These are phyloP conservation scores for Blastomussa wellsi DNA, from an alignment of 92 coral and sea anemone species.

Conservation along the genomic window DNA sequence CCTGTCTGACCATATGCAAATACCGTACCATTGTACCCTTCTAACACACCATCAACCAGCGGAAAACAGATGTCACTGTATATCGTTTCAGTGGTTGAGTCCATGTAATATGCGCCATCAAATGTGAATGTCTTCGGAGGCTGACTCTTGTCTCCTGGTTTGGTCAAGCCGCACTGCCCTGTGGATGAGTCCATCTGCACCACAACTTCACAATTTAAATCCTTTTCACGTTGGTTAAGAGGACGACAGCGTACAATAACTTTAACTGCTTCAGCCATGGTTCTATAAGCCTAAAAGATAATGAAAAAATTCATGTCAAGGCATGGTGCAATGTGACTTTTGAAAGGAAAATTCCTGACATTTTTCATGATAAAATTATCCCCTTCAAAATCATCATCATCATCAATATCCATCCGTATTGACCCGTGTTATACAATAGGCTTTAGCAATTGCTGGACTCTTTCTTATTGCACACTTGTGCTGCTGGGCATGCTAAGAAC, in stretches of 20 bases:
- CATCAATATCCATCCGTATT: no score
- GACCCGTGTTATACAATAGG: no score
- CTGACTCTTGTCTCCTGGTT: slow-evolving; percentile 86
- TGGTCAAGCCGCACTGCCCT: slow-evolving; percentile 84
- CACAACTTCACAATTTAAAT: slow-evolving; percentile 87
- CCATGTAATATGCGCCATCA: slow-evolving; percentile 92
- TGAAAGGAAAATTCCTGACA: no score
- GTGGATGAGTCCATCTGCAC: slow-evolving; percentile 84
- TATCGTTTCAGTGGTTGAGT: slow-evolving; percentile 91
- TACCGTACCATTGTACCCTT: slow-evolving; percentile 97
- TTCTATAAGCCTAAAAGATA: not conserved
- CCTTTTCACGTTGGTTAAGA: slow-evolving; percentile 92
- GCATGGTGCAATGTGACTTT: no score
- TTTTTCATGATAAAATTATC: no score
- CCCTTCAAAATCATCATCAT: no score
- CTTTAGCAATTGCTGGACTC: no score
- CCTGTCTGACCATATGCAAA: slow-evolving; percentile 99
- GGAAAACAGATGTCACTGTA: slow-evolving; percentile 98
- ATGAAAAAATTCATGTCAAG: no score
- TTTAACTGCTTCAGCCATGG: slow-evolving; percentile 98
- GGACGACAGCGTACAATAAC: slow-evolving; percentile 99
- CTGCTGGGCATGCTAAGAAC: not conserved
- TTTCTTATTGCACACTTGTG: no score
- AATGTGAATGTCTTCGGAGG: slow-evolving; percentile 96
- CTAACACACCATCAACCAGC: slow-evolving; percentile 94